Base-by-base conservation (phyloP, 2,113 vertebrate genomes). In the Ophthalmolycus amberensis region DNA sequence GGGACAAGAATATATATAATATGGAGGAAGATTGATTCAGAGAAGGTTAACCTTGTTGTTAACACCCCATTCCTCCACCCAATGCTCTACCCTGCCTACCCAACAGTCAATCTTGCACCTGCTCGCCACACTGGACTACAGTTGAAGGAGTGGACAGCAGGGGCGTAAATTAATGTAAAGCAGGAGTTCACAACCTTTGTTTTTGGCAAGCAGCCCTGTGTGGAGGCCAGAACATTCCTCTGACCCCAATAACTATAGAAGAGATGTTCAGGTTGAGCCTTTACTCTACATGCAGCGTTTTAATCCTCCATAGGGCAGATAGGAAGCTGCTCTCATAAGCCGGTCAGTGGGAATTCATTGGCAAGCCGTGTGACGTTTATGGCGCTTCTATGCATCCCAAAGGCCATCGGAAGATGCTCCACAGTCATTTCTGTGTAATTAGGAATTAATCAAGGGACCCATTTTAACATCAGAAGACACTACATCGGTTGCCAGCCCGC, bases 391-490 rank as follows among this genome's bases (percentile, higher is more conserved):
- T 37, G 85, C 77, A 67, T 79, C 86, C 85, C 76, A 81, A 56
- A 82, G 81, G 88, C 88, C 80, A 58, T 20, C 58, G 83, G 79
- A 80, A 75, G 79, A 82, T 63, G 69, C 58, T 88, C 64, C 71
- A 71, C 79, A 86, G 71, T 80, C 88, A 83, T 89, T 89, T 87
- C 81, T 84, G 75, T 81, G 79, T 87, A 89, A 92, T 89, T 89
- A 90, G 62, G 83, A 89, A 83, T 90, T 86, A 71, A 90, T 89
- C 90, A 88, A 75, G 81, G 71, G 79, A 69, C 78, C 44, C 84
- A 34, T 85, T 91, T 83, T 38, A 89, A 88, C 85, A 88, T 83
- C 74, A 83, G 64, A 89, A 85, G 85, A 84, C 88, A 77, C 60
- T 58, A 29, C 83, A 67, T 75, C 77, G 79, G 76, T 62, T 70